A percentile compares a stretch with the other conserved stretches of the same genome.
phyloP scores from a whole-genome alignment of 2,113 vertebrate species.

The Melospiza melodia region DNA sequence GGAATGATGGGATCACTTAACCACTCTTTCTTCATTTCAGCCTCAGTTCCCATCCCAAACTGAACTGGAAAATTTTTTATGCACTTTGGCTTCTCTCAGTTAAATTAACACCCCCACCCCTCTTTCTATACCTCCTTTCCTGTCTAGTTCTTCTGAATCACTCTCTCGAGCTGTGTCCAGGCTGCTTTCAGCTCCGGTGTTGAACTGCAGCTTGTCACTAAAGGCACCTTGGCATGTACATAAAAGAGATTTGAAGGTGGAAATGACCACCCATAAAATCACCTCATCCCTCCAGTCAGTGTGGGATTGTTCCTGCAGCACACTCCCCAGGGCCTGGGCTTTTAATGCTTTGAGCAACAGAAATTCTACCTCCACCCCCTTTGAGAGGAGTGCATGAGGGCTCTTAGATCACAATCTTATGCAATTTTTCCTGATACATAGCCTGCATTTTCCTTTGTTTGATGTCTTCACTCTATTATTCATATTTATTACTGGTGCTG shows the following conservation, averaged over 20 bases:
- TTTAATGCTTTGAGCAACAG: conserved; percentile 34
- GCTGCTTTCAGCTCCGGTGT: neutral
- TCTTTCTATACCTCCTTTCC: conserved; percentile 59
- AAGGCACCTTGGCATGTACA: conserved; percentile 33
- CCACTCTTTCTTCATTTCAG: conserved; percentile 16
- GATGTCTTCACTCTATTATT: neutral
- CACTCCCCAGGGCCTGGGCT: neutral
- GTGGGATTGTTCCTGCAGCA: neutral
- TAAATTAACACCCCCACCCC: neutral
- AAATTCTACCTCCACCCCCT: conserved; percentile 30
- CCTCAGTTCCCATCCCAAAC: conserved; percentile 23
- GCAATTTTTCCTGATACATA: conserved; percentile 55
- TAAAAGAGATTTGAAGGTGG: conserved; percentile 38
- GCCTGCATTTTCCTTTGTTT: conserved; percentile 60
- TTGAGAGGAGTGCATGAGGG: neutral
- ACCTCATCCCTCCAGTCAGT: conserved; percentile 7
- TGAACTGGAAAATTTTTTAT: conserved; percentile 43
- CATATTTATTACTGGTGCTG: conserved; percentile 27
- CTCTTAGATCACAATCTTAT: conserved; percentile 19
- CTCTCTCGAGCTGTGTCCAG: neutral
- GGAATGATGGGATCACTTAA: conserved; percentile 23
- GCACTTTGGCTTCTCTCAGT: conserved; percentile 18
- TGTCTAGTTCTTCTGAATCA: conserved; percentile 40
- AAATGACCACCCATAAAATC: conserved; percentile 59
- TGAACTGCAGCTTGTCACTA: conserved; percentile 22